Percentiles rank a stretch among this genome's conserved stretches.
phyloP scores from a whole-genome alignment of 2,113 vertebrate genomes.

The Amphilophus citrinellus region DNA sequence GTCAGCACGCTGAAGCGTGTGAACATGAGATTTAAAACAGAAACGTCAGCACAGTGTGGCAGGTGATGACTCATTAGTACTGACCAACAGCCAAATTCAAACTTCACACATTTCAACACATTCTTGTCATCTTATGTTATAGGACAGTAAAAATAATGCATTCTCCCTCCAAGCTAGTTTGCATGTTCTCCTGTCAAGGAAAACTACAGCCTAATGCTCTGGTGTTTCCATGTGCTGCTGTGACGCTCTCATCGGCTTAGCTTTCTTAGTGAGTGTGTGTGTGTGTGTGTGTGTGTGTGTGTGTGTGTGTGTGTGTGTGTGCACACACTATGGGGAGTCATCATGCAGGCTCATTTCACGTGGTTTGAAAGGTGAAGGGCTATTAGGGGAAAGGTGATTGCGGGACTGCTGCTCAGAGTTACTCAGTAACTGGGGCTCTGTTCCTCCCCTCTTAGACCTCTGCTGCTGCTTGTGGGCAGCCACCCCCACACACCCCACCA shows the following conservation, averaged over 20 bases:
- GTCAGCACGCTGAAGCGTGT: not conserved
- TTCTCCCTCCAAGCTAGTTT: not conserved
- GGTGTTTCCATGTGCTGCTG: constrained; percentile 25
- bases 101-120: not conserved
- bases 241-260: constrained; percentile 31
- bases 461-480: constrained; percentile 41
- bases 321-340: constrained; percentile 65
- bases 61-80: constrained; percentile 6
- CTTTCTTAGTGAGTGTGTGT: constrained; percentile 27
- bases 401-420: constrained; percentile 74
- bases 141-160: constrained; percentile 4
- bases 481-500: not conserved
- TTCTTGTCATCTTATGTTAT: not conserved
- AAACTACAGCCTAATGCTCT: constrained; percentile 29
- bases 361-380: constrained; percentile 81
- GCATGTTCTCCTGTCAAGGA: constrained; percentile 3
- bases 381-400: constrained; percentile 82
- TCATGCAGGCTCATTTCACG: constrained; percentile 77
- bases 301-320: constrained; percentile 10
- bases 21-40: constrained; percentile 1
- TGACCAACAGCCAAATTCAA: constrained; percentile 11
- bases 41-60: not conserved
- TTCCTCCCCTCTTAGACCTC: constrained; percentile 59
- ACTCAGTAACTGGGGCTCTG: constrained; percentile 79
- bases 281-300: too few relatives aligned